Evolutionary conservation across 2,113 vertebrate species (phyloP).

Genomic region (Rhagologus leucostigma): DNA sequence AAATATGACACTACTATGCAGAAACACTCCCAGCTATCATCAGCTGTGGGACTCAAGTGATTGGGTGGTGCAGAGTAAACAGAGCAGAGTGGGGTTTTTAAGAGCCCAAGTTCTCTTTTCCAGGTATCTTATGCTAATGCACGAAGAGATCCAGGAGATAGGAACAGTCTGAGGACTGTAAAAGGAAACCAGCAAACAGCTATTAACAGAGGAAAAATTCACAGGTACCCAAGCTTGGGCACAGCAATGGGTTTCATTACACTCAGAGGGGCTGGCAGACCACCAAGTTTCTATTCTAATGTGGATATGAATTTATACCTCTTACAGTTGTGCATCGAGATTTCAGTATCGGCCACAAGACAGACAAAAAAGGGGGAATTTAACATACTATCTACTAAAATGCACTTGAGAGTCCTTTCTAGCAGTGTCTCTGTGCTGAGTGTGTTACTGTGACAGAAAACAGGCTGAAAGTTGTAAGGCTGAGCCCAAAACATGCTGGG

Average conservation of each 20-base stretch:
- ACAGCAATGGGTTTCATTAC: slow-evolving; percentile 5
- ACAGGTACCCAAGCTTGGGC: background rate
- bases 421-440: fast-evolving
- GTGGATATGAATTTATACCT: background rate
- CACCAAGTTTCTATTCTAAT: background rate
- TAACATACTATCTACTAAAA: background rate
- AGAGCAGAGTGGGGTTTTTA: background rate
- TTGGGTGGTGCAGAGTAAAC: background rate
- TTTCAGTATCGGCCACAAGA: background rate
- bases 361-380: background rate
- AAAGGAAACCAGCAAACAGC: slow-evolving; percentile 42
- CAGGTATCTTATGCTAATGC: slow-evolving; percentile 25
- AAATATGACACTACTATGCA: background rate
- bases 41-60: background rate
- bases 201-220: slow-evolving; percentile 53
- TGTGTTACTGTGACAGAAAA: background rate
- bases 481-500: background rate
- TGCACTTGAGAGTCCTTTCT: background rate
- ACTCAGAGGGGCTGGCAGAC: background rate
- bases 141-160: slow-evolving; percentile 27
- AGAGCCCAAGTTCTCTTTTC: background rate
- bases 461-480: background rate
- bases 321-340: background rate
- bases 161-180: background rate
- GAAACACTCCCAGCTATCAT: background rate